Evolutionary conservation across 2,888 invertebrate species (phyloP).

Genomic region (Myopa testacea): DNA sequence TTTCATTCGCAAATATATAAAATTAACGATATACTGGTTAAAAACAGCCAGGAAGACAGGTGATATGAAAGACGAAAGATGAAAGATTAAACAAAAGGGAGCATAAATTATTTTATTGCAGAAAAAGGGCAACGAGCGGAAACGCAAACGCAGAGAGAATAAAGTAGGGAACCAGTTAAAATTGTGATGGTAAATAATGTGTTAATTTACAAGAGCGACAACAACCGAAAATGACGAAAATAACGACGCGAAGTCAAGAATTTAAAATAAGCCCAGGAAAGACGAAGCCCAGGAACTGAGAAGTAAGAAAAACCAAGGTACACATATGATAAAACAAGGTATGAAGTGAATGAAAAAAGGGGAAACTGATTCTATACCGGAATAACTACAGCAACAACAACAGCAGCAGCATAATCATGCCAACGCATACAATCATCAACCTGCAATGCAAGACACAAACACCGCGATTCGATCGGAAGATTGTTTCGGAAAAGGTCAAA

Average conservation of each 20-base stretch:
- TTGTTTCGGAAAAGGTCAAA: conserved; percentile 31
- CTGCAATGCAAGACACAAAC: conserved; percentile 4
- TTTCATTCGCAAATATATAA: no score
- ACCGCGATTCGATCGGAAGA: background rate
- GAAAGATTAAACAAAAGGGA: conserved; percentile 18
- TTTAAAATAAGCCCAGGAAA: background rate
- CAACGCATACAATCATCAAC: conserved; percentile 5
- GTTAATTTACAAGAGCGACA: background rate
- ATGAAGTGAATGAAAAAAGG: background rate
- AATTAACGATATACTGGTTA: background rate
- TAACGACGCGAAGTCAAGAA: background rate
- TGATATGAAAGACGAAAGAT: conserved; percentile 17
- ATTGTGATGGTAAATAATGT: background rate
- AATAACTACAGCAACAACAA: background rate
- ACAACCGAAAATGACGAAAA: background rate
- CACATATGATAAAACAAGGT: background rate
- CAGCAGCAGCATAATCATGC: background rate
- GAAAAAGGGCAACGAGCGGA: background rate
- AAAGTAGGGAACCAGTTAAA: background rate
- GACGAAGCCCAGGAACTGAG: background rate
- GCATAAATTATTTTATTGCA: conserved; percentile 25
- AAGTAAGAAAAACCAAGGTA: background rate
- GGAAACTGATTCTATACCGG: background rate
- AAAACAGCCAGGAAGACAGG: conserved; percentile 13
- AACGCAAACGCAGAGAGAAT: background rate